A percentile compares a stretch with the other conserved stretches of the same genome.
Conservation (phyloP, 2,113 vertebrate species). For the Oceanodroma tethys region DNA sequence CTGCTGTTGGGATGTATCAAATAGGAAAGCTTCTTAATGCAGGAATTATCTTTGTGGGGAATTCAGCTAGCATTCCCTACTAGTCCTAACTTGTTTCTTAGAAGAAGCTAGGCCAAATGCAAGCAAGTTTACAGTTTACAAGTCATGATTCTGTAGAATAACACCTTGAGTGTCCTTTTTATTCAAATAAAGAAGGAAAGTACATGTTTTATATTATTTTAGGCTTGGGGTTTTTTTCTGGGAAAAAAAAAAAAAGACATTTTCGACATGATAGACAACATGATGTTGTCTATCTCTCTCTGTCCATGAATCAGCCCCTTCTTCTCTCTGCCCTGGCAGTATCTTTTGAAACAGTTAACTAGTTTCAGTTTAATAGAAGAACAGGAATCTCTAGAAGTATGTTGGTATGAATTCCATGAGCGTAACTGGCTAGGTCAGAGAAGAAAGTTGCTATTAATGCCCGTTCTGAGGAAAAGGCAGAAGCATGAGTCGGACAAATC, state of each 20-base stretch:
- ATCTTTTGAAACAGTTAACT: background rate
- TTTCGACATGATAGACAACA: background rate
- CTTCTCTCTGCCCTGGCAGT: background rate
- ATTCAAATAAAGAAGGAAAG: background rate
- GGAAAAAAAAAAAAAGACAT: rapidly evolving
- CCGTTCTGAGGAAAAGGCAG: background rate
- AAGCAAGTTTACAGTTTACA: background rate
- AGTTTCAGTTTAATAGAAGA: background rate
- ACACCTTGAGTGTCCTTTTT: background rate
- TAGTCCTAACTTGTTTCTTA: background rate
- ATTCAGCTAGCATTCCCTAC: background rate
- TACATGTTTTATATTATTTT: background rate
- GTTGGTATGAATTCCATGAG: background rate
- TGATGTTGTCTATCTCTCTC: background rate
- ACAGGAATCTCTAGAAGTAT: background rate
- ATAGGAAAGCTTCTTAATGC: background rate
- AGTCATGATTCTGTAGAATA: background rate
- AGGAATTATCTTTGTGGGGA: slow-evolving; percentile 7
- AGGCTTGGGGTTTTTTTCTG: background rate
- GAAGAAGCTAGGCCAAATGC: background rate
- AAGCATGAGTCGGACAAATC: background rate
- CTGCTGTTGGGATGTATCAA: background rate
- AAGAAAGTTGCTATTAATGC: background rate
- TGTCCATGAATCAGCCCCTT: background rate
- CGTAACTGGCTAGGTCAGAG: background rate